Percentiles rank a stretch among this genome's conserved stretches.
phyloP scores from a whole-genome alignment of 2,113 vertebrate species.

The Progne subis region DNA sequence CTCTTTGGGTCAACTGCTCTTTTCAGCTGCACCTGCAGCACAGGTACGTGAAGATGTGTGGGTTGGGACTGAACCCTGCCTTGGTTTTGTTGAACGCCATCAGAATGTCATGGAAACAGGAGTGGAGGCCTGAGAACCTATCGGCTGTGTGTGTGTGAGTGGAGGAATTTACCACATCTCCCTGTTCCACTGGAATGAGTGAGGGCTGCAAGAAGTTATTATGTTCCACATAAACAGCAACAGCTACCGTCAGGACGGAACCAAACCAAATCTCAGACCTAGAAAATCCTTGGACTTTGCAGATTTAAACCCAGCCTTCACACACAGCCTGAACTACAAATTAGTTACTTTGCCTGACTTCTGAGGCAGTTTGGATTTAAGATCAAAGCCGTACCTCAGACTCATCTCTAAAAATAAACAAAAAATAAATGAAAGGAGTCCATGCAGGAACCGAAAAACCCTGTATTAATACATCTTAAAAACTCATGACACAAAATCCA shows the following conservation, averaged over 20 bases:
- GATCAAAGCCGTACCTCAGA: background rate
- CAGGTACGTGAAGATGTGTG: background rate
- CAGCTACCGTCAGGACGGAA: background rate
- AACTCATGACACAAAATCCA: background rate
- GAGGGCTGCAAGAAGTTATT: background rate
- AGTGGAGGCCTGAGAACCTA: background rate
- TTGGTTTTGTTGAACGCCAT: background rate
- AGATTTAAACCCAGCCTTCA: background rate
- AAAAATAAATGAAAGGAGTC: background rate
- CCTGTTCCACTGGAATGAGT: background rate
- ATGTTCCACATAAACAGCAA: background rate
- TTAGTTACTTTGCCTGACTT: background rate
- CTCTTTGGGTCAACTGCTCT: background rate
- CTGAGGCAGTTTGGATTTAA: background rate
- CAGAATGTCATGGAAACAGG: background rate
- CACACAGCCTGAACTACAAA: background rate
- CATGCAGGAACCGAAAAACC: background rate
- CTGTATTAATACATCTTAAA: background rate
- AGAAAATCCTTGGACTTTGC: background rate
- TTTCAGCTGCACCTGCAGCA: background rate
- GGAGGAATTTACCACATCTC: background rate
- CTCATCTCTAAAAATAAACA: background rate
- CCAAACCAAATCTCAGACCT: background rate
- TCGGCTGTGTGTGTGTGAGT: background rate
- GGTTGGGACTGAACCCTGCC: background rate